Base-by-base conservation (phyloP, 2,888 invertebrate genomes). In the Agrenia bidenticulata region DNA sequence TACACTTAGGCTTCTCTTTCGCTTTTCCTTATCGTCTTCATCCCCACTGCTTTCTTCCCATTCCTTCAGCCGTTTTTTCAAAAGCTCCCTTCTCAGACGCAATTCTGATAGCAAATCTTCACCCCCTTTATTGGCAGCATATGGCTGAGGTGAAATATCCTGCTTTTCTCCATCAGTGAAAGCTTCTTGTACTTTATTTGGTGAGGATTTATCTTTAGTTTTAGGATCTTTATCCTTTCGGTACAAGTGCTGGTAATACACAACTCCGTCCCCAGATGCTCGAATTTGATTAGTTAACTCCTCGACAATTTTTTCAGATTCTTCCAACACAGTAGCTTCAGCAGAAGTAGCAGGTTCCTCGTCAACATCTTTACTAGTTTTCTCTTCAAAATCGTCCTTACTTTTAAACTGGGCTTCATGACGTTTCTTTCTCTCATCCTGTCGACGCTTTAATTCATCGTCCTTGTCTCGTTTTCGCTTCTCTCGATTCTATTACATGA, bases 361-460 rank as follows among this genome's bases (percentile, higher is more conserved):
- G 50, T 60, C 67, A 26, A 59, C 63, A 26, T 60, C 45, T 15
- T 62, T 54, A 19, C 53, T 55, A 21, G 62, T 59, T 45, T 62
- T 60, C 62, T 57, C 37, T 37, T 26, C 49, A 9, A 45, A 9
- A 13, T 37, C 27, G 1, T 51, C 37, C 17, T 55, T 59, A 32
- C 63, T n/a, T 45, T 45, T 45, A 19, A 9, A 17, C n/a, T 45
- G 81, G 69, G 83, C 84, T 68, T 83, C 83, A 61, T 85, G 84
- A 0, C 84, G 79, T 71, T 82, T 83, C 66, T 83, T 83, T 1
- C 84, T 81, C 50, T 85, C 85, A 2, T 81, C 79, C 53, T 84
- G 83, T 5, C 85, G 78, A 13, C 83, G 79, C 26, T 83, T 81
- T 0, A 84, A 82, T 72, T 85, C 85, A 23, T 84, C 85, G 56